Conservation (phyloP, 2,888 invertebrate genomes). For the Ectropis crepuscularia region DNA sequence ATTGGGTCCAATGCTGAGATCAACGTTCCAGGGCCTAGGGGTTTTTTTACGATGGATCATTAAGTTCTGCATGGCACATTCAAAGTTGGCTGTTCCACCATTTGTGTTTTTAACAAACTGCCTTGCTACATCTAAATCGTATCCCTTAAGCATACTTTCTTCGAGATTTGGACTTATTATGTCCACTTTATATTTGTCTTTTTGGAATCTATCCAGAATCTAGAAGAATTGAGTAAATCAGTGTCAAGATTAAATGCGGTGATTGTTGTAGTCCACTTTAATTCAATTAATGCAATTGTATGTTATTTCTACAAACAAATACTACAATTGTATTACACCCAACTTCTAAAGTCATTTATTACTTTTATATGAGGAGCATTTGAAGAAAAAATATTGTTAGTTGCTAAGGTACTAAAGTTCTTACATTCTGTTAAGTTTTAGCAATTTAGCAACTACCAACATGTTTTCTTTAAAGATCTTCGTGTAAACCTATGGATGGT, state of each 20-base stretch:
- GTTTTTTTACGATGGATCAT: conserved; percentile 82
- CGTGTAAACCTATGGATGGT: too few species aligned
- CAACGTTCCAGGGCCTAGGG: conserved; percentile 87
- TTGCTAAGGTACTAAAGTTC: too few species aligned
- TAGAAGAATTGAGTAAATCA: conserved; percentile 44
- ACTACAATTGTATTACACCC: too few species aligned
- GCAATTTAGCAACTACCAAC: too few species aligned
- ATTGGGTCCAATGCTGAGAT: conserved; percentile 84
- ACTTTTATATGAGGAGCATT: too few species aligned
- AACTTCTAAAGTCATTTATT: too few species aligned
- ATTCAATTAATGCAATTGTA: too few species aligned
- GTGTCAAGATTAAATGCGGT: background rate
- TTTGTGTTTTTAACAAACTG: conserved; percentile 73
- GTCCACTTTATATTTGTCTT: conserved; percentile 84
- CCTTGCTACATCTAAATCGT: conserved; percentile 61
- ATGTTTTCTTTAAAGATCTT: too few species aligned
- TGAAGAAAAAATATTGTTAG: too few species aligned
- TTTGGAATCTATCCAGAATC: conserved; percentile 82
- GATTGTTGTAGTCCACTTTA: background rate
- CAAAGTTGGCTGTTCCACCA: conserved; percentile 81
- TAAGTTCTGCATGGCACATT: conserved; percentile 85
- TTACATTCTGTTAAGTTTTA: too few species aligned
- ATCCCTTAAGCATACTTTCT: conserved; percentile 62
- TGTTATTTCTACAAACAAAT: too few species aligned
- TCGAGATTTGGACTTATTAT: conserved; percentile 84